phyloP scores from a whole-genome alignment of 1,140 invertebrate species.

The Diorhabda carinulata region DNA sequence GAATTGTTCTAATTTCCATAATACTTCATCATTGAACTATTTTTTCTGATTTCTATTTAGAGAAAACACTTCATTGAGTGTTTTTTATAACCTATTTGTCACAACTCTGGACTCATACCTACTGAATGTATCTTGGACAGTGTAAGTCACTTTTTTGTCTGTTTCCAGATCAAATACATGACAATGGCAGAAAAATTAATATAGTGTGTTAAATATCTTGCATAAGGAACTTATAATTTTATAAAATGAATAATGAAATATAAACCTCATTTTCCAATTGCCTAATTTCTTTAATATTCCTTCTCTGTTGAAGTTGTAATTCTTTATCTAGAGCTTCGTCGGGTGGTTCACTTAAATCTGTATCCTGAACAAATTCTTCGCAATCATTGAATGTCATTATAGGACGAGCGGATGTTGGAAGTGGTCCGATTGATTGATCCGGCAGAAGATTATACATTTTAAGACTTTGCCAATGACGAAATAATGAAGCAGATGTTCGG shows the following conservation, averaged over 20 bases:
- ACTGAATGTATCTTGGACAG: too few relatives aligned
- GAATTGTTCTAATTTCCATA: too few relatives aligned
- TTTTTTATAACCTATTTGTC: too few relatives aligned
- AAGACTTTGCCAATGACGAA: constrained; percentile 87
- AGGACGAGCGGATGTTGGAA: constrained; percentile 56
- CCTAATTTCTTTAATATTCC: constrained; percentile 78
- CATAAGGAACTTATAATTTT: too few relatives aligned
- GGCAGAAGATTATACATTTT: constrained; percentile 90
- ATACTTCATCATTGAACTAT: too few relatives aligned
- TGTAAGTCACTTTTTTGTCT: too few relatives aligned
- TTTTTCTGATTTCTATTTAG: too few relatives aligned
- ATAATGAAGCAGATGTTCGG: constrained; percentile 79
- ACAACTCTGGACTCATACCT: too few relatives aligned
- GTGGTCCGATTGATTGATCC: constrained; percentile 75
- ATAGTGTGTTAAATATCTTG: too few relatives aligned
- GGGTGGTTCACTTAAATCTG: constrained; percentile 72
- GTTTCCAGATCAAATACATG: too few relatives aligned
- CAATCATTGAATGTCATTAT: constrained; percentile 86
- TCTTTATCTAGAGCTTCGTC: constrained; percentile 68
- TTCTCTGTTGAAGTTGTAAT: constrained; percentile 53
- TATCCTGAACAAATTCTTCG: constrained; percentile 84
- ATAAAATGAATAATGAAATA: constrained; percentile 6
- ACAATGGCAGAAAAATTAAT: too few relatives aligned
- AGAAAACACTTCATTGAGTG: too few relatives aligned
- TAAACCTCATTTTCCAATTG: constrained; percentile 84